A percentile compares a stretch with the other conserved stretches of the same genome.
phyloP scores from a whole-genome alignment of 2,888 invertebrate species.

The Conus canariensis region DNA sequence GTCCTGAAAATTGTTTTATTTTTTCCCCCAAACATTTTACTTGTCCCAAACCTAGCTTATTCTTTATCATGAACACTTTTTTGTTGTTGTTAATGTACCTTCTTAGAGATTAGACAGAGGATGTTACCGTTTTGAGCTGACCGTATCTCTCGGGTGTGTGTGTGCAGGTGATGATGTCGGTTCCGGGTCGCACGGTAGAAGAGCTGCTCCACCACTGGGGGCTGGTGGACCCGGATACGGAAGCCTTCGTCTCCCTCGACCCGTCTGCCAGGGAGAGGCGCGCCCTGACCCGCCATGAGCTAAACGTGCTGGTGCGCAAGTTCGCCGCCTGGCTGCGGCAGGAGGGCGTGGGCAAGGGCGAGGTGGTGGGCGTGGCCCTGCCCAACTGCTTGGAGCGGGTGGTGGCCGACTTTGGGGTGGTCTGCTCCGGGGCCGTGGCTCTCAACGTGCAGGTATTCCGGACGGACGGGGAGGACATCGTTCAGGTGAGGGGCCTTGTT shows the following conservation, averaged over 20 bases:
- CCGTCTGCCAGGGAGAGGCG: slow-evolving; percentile 18
- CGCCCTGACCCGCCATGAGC: slow-evolving; percentile 39
- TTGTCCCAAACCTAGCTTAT: too few species aligned
- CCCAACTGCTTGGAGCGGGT: slow-evolving; percentile 52
- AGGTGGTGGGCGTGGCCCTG: slow-evolving; percentile 47
- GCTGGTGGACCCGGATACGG: slow-evolving; percentile 21
- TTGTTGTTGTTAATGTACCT: too few species aligned
- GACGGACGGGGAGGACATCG: slow-evolving; percentile 50
- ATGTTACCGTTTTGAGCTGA: too few species aligned
- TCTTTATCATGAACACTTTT: too few species aligned
- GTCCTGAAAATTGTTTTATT: too few species aligned
- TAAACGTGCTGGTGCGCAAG: slow-evolving; percentile 37
- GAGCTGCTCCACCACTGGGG: slow-evolving; percentile 48
- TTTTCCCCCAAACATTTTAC: too few species aligned
- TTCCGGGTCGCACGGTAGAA: slow-evolving; percentile 46
- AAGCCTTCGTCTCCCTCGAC: slow-evolving; percentile 45
- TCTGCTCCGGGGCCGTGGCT: slow-evolving; percentile 47
- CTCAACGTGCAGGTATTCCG: slow-evolving; percentile 52
- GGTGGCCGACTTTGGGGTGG: slow-evolving; percentile 49
- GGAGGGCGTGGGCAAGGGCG: slow-evolving; percentile 44
- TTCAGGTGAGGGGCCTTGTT: not conserved
- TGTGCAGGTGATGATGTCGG: not conserved
- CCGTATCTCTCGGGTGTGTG: too few species aligned
- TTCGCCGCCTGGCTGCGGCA: slow-evolving; percentile 45
- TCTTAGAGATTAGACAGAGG: too few species aligned